These are phyloP conservation scores for Pelecanoides urinatrix DNA, from an alignment of 2,113 vertebrate species.

Conservation along the genomic window DNA sequence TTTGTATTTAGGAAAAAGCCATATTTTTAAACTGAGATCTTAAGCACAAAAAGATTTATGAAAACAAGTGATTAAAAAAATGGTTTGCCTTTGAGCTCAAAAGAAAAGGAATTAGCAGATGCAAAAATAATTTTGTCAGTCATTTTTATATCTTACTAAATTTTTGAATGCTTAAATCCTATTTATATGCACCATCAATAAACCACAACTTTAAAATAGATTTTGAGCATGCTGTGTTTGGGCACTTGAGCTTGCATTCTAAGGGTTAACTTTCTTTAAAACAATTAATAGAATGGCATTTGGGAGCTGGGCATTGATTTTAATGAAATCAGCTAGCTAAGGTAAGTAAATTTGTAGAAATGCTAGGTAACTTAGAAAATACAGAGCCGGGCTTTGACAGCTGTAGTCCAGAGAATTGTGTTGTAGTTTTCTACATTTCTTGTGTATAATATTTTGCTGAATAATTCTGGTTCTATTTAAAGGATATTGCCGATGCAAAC, in stretches of 20 bases:
- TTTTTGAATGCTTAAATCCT: background rate
- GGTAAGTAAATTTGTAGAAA: background rate
- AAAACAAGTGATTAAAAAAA: background rate
- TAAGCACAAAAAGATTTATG: background rate
- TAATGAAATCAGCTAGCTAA: background rate
- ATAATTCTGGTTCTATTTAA: background rate
- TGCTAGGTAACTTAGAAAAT: background rate
- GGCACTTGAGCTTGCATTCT: background rate
- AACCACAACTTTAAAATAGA: background rate
- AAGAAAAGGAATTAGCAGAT: background rate
- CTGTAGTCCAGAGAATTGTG: background rate
- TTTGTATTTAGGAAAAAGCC: background rate
- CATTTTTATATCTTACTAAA: background rate
- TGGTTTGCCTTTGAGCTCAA: background rate
- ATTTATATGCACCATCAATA: background rate
- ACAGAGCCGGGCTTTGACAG: background rate
- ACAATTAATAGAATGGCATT: background rate
- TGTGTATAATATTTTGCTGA: background rate
- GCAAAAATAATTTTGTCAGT: background rate
- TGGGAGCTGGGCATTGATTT: background rate
- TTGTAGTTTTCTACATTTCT: background rate
- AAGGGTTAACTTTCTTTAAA: background rate
- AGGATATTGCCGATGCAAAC: background rate
- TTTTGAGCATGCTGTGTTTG: background rate
- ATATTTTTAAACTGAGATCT: background rate